phyloP scores from a whole-genome alignment of 2,888 invertebrate genomes.

The Hyposoter didymator region DNA sequence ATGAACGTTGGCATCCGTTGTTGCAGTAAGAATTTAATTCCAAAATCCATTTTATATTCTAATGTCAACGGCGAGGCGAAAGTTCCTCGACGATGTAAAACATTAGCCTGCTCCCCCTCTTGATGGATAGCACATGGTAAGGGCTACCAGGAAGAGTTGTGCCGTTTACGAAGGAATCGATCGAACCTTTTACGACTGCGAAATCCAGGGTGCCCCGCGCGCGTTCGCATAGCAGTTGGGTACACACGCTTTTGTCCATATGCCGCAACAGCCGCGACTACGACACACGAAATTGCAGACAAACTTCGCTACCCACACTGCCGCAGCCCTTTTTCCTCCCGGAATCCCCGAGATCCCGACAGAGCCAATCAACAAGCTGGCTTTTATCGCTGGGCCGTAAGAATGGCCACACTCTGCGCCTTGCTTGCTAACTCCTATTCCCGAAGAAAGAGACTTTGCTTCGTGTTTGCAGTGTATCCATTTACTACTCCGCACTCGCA shows the following conservation, averaged over 20 bases:
- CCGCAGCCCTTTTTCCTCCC: neutral
- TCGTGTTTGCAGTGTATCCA: neutral
- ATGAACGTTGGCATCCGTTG: neutral
- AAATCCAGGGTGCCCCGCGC: conserved; percentile 23
- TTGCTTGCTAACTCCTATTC: conserved; percentile 35
- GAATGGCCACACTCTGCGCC: conserved; percentile 41
- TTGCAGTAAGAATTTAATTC: neutral
- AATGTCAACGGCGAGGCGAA: conserved; percentile 35
- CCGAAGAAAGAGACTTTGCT: conserved; percentile 26
- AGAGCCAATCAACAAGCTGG: conserved; percentile 62
- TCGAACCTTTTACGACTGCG: conserved; percentile 61
- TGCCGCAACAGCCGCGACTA: conserved; percentile 47
- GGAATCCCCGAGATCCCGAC: conserved; percentile 41
- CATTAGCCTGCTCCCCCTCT: conserved; percentile 43
- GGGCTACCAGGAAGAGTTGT: neutral
- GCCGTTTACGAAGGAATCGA: conserved; percentile 56
- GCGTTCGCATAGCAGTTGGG: conserved; percentile 14
- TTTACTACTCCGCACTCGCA: conserved; percentile 16
- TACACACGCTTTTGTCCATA: conserved; percentile 35
- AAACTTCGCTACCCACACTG: conserved; percentile 31
- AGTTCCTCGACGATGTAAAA: conserved; percentile 34
- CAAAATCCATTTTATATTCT: conserved; percentile 12
- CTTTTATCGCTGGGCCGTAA: conserved; percentile 62
- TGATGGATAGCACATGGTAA: neutral
- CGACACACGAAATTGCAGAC: conserved; percentile 30